These are phyloP conservation scores for Dryomyza anilis DNA, from an alignment of 2,888 invertebrate genomes.

Conservation along the genomic window DNA sequence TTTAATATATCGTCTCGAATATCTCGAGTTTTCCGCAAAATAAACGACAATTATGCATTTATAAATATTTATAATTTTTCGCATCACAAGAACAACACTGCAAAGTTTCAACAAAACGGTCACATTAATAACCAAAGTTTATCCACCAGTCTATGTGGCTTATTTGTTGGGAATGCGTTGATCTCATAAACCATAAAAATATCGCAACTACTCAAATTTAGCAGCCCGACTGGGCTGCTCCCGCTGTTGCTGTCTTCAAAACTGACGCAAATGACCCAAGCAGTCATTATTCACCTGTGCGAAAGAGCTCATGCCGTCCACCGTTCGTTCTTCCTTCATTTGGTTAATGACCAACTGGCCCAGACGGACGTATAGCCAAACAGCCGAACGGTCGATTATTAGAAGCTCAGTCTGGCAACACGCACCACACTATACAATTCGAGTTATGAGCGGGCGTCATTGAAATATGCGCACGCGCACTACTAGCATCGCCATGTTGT, in stretches of 20 bases:
- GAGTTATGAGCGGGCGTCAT: conserved; percentile 7
- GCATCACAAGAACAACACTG: too few relatives aligned
- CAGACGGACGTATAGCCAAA: not conserved
- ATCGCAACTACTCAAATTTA: conserved; percentile 7
- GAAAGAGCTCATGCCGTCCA: conserved; percentile 13
- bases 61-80: too few relatives aligned
- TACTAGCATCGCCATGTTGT: too few relatives aligned
- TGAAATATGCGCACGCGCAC: conserved; percentile 26
- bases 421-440: not conserved
- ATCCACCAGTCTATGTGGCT: too few relatives aligned
- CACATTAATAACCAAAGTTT: conserved; percentile 19
- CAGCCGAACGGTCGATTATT: not conserved
- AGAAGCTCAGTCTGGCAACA: not conserved
- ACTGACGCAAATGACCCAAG: conserved; percentile 51
- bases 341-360: conserved; percentile 34
- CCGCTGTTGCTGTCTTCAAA: conserved; percentile 7
- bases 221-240: conserved; percentile 19
- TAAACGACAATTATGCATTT: too few relatives aligned
- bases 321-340: not conserved
- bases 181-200: conserved; percentile 24
- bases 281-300: conserved; percentile 51
- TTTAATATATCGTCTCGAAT: too few relatives aligned
- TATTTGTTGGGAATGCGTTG: not conserved
- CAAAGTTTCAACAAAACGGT: too few relatives aligned
- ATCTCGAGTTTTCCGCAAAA: too few relatives aligned